Percentiles rank a stretch among this genome's conserved stretches.
These are phyloP conservation scores for Lithobates pipiens DNA, from an alignment of 2,797 vertebrate species.

Conservation along the genomic window DNA sequence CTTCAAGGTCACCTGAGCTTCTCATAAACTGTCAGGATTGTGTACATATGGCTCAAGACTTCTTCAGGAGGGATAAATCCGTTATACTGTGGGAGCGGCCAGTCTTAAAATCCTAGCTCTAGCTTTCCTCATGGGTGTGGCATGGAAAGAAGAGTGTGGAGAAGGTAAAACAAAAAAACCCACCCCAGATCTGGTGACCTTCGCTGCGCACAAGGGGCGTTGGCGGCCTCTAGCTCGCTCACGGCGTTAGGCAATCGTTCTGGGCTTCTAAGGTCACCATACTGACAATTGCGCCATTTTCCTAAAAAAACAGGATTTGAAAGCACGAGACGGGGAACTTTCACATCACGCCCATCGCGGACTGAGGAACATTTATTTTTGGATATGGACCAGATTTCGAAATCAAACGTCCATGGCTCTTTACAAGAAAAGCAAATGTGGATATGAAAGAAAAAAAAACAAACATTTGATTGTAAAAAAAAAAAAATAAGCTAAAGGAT, in stretches of 20 bases:
- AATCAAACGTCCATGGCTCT: background rate
- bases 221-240: too few relatives aligned
- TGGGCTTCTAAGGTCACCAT: background rate
- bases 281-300: slow-evolving; percentile 5
- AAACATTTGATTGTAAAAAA: too few relatives aligned
- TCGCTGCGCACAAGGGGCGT: too few relatives aligned
- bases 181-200: background rate
- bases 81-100: too few relatives aligned
- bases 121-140: too few relatives aligned
- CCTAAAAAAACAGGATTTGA: slow-evolving; percentile 40
- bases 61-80: too few relatives aligned
- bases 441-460: background rate
- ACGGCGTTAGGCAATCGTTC: background rate
- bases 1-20: too few relatives aligned
- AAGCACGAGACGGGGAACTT: background rate
- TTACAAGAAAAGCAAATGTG: background rate
- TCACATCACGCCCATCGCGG: too few relatives aligned
- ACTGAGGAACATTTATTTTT: background rate
- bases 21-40: too few relatives aligned
- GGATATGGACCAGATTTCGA: background rate
- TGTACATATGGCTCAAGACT: too few relatives aligned
- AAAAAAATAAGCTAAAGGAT: background rate
- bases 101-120: too few relatives aligned
- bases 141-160: too few relatives aligned
- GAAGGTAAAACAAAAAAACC: background rate